Conservation (phyloP, 1,140 invertebrate species). For the Akabosia matsudoensis region DNA sequence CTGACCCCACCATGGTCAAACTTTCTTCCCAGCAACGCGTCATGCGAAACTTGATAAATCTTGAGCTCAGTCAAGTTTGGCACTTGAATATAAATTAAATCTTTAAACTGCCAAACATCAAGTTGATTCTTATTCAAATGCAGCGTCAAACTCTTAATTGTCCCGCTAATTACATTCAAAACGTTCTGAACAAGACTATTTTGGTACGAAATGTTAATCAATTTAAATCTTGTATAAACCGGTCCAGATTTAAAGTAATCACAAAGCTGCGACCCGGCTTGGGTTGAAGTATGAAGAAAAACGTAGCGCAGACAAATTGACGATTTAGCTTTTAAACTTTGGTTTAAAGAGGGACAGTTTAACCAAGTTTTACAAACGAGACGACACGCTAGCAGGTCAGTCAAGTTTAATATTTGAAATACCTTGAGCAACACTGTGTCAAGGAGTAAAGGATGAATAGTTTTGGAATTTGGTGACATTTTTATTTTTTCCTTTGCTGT, state of each 20-base stretch:
- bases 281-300: slow-evolving; percentile 1
- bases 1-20: not conserved
- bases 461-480: not conserved
- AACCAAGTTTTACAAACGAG: not conserved
- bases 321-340: not conserved
- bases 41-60: not conserved
- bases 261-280: not conserved
- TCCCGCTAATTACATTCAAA: not conserved
- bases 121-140: not conserved
- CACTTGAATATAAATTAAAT: not conserved
- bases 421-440: not conserved
- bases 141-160: not conserved
- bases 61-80: not conserved
- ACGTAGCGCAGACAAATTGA: not conserved
- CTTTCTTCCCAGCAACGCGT: not conserved
- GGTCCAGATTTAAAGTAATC: not conserved
- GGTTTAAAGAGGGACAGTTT: not conserved
- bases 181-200: not conserved
- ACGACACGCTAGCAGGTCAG: not conserved
- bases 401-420: not conserved
- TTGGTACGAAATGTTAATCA: not conserved
- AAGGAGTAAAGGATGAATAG: not conserved
- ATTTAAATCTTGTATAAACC: not conserved
- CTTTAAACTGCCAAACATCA: not conserved
- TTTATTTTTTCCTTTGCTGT: too few species aligned